Evolutionary conservation across 2,888 invertebrate genomes (phyloP), one percentile per base, ranked within the genome.

Genomic region (Rotaria sp.): DNA sequence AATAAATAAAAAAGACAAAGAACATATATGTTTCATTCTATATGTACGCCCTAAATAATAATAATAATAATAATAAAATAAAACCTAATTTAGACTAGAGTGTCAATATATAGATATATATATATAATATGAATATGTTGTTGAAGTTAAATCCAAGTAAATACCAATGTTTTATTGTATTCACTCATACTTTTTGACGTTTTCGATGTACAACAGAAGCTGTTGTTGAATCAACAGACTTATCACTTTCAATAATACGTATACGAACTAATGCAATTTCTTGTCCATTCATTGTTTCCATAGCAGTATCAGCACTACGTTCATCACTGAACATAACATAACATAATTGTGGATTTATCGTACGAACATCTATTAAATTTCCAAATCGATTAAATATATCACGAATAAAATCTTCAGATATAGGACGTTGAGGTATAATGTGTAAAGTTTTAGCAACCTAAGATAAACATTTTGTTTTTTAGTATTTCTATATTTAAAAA

Each of bases 301-400:
- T 93, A 7, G 96, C 96, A 87, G 92, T 91, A 0, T 96, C 96
- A 4, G 96, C 96, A 91, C 96, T 95, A 0, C 96, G 95, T 0
- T 96, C 95, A 92, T 95, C 96, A 0, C 94, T 93, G 91, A 94
- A 96, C 90, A 96, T 96, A 8, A 96, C 94, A 90, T 95, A 96
- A 0, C 94, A 38, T n/a, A 80, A 45, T 41, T n/a, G 41, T 0
- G 80, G 80, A 80, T 45, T n/a, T 24, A 26, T 10, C 35, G 35
- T 84, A 35, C 84, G 96, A 4, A 96, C 95, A 91, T 96, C 96
- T 87, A 96, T 95, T 21, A 96, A 92, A 90, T 94, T 94, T 13
- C 96, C 96, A 92, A 96, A 96, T 89, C 96, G 94, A 89, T 95
- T 95, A 91, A 96, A 96, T 38, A 95, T 94, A 91, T 96, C 80